These are phyloP conservation scores for Plodia interpunctella DNA, from an alignment of 1,140 invertebrate genomes.

Conservation along the genomic window DNA sequence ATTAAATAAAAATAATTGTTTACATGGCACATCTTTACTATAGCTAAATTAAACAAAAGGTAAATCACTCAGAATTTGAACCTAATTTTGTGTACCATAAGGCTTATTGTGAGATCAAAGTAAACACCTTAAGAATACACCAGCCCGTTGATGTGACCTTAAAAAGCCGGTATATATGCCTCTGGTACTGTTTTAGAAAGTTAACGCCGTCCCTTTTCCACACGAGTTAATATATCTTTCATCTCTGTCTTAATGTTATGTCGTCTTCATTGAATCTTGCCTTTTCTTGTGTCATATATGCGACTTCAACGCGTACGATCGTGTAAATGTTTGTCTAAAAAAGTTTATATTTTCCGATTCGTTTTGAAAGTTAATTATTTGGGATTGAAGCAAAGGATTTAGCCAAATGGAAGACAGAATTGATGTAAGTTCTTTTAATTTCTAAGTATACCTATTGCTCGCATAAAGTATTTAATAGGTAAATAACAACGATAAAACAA, in stretches of 20 bases:
- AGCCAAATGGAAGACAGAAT: slow-evolving; percentile 14
- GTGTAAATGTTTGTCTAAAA: neutral
- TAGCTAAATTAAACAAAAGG: neutral
- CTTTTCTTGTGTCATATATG: neutral
- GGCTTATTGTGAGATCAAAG: neutral
- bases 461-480: no score
- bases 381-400: no score
- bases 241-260: slow-evolving; percentile 28
- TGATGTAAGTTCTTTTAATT: slow-evolving; percentile 14
- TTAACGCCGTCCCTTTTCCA: slow-evolving; percentile 35
- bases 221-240: slow-evolving; percentile 9
- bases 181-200: slow-evolving; percentile 58
- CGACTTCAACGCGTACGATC: neutral
- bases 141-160: slow-evolving; percentile 56
- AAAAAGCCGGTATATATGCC: slow-evolving; percentile 39
- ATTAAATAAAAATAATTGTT: no score
- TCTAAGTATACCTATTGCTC: neutral
- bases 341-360: neutral
- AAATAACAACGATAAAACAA: no score
- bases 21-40: neutral
- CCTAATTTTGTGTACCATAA: no score
- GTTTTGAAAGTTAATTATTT: no score
- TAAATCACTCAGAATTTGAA: neutral
- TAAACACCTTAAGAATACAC: neutral
- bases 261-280: slow-evolving; percentile 20